These are phyloP conservation scores for Cyphomyrus discorhynchus DNA, from an alignment of 2,113 vertebrate genomes.

Conservation along the genomic window DNA sequence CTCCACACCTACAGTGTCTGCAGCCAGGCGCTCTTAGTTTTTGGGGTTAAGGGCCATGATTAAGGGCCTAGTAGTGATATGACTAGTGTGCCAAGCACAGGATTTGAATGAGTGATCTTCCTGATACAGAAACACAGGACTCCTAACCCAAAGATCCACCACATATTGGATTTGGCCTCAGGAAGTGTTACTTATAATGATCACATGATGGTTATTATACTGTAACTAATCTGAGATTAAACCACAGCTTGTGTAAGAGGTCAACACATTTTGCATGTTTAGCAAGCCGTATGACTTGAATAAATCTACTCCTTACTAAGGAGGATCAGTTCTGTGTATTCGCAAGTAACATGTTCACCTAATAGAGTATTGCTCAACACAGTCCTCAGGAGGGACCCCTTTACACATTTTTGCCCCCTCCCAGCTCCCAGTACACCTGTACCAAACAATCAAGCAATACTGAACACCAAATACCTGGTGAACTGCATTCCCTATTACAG, in stretches of 20 bases:
- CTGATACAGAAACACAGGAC: neutral
- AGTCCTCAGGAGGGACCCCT: neutral
- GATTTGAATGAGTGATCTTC: neutral
- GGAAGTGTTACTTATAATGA: neutral
- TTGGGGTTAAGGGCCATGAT: neutral
- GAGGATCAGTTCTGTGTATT: neutral
- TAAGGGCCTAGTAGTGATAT: neutral
- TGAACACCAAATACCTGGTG: neutral
- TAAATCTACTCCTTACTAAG: neutral
- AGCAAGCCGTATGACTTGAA: neutral
- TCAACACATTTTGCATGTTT: neutral
- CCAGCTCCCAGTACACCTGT: neutral
- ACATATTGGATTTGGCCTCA: neutral
- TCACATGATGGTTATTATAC: neutral
- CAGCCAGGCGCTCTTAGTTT: too few species aligned
- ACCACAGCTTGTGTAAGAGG: neutral
- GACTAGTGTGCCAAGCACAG: neutral
- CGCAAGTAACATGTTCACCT: neutral
- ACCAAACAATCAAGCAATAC: neutral
- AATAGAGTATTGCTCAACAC: neutral
- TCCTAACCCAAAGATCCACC: neutral
- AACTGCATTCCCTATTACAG: neutral
- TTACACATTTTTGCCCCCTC: neutral
- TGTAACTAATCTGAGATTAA: neutral
- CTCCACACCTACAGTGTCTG: too few species aligned